A percentile compares a stretch with the other conserved stretches of the same genome.
phyloP scores from a whole-genome alignment of 2,797 vertebrate species.

The Neoniphon sammara region DNA sequence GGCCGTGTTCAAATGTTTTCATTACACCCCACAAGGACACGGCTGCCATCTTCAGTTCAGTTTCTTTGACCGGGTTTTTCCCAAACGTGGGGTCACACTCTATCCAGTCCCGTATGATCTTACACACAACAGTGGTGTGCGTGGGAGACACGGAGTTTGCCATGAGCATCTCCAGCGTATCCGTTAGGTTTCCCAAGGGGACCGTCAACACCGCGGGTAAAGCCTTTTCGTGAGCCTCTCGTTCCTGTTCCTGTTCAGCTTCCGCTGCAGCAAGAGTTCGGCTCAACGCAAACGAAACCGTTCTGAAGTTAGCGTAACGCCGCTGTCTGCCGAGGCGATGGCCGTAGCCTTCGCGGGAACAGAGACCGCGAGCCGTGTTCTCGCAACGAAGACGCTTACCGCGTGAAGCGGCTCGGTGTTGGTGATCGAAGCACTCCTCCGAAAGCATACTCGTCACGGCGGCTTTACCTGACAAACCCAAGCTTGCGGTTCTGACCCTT shows the following conservation, averaged over 20 bases:
- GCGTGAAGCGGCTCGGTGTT: no score
- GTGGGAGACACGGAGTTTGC: not conserved
- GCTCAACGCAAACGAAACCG: no score
- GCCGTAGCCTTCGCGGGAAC: no score
- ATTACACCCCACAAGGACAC: conserved; percentile 32
- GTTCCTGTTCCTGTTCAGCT: no score
- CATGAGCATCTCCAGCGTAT: conserved; percentile 10
- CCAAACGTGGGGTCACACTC: fast-evolving
- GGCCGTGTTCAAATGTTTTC: conserved; percentile 33
- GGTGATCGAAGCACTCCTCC: no score
- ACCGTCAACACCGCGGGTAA: not conserved
- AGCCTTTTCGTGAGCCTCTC: conserved; percentile 1
- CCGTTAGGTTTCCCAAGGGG: no score
- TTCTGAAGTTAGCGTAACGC: no score
- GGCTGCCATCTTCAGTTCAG: not conserved
- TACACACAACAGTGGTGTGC: conserved; percentile 4
- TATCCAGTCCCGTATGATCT: conserved; percentile 23
- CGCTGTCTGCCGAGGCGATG: no score
- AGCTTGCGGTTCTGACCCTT: not conserved
- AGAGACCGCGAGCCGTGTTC: no score
- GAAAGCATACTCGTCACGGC: conserved; percentile 2
- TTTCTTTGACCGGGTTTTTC: not conserved
- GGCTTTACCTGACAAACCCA: not conserved
- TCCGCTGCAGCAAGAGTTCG: no score
- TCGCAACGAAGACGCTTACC: no score